Base-by-base conservation (phyloP, 2,113 vertebrate species). In the Lipotes vexillifer region DNA sequence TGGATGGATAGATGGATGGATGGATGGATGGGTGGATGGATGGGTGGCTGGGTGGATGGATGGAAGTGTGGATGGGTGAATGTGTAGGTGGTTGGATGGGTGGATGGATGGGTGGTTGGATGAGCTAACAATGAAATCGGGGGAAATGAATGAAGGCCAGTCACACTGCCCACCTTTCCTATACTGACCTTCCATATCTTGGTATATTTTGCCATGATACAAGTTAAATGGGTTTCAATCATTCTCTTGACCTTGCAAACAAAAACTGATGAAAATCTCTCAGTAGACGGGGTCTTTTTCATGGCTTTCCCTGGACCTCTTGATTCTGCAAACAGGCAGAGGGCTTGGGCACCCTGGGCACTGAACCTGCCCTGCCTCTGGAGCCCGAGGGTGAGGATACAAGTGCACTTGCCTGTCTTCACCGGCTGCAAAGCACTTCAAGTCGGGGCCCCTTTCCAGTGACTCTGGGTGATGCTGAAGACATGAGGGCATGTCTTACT, bases 291-390 rank as follows among this genome's bases (percentile, higher is more conserved):
- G 1, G 23, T 27, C 14, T 8, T 33, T 33, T 5, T 4, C 13
- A 5, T 1, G 2, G 3, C 3, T 44, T 49, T 41, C 1, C 25
- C 27, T 4, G 36, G 29, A 10, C 20, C 57, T 78, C 27, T 14
- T 13, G 61, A 1, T 31, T 49, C 81, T 46, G 78, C 5, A 3
- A 12, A 2, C 2, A 38, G 44, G 4, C 44, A 6, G 1, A 4
- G 18, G 59, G 6, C 72, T 46, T 3, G 8, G 38, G 44, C 3
- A 0, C 0, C 0, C 17, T 0, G 1, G 3, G 8, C 6, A 0
- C 2, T 3, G 29, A 5, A 18, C 23, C 44, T 8, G 1, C 33
- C 8, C 0, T 2, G 11, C 36, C 41, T 4, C 46, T 10, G 20
- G 8, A 20, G 27, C 29, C 29, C 0, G 5, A 21, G 27, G 65